Base-by-base conservation (phyloP, 2,113 vertebrate species). In the Acrocephalus arundinaceus region DNA sequence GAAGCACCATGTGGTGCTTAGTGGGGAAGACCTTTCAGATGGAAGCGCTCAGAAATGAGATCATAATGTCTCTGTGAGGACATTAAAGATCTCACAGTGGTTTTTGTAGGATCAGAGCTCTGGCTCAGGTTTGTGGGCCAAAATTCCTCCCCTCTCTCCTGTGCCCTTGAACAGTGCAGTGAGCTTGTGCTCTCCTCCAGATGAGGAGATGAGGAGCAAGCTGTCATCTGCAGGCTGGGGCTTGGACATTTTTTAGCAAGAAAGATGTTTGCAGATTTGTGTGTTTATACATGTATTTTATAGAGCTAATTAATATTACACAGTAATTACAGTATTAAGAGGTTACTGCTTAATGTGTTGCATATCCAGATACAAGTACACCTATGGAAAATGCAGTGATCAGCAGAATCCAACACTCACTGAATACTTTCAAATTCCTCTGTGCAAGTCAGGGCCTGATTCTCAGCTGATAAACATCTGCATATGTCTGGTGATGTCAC, bases 31-130 rank as follows among this genome's bases (percentile, higher is more conserved):
- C 81, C 48, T 31, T 94, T 92, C 76, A 79, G 70, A 82, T 85
- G 90, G 85, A 94, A 94, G 54, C 0, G 0, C 65, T 93, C 57
- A 95, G 35, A 57, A 79, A 87, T 96, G 89, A 97, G 92, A 84
- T 96, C 57, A 90, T 63, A 66, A 76, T 9, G 13, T 91, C 28
- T 88, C 62, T 79, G 35, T 35, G 76, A 68, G 76, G 76, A 90
- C 79, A 33, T 75, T 84, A 77, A 90, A 88, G 75, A n/a, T 74
- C 91, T 90, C 63, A 13, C 7, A 30, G 82, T 33, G 46, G 3
- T 63, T 94, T 96, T 90, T 74, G 65, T 51, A 80, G 93, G 63
- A 91, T 86, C 72, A 85, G 92, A 94, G 68, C 51, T 91, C 65
- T 86, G 87, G 52, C 45, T 81, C 19, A 35, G 59, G 43, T 59